Conservation (phyloP, 2,888 invertebrate genomes). For the Lymantria monacha region DNA sequence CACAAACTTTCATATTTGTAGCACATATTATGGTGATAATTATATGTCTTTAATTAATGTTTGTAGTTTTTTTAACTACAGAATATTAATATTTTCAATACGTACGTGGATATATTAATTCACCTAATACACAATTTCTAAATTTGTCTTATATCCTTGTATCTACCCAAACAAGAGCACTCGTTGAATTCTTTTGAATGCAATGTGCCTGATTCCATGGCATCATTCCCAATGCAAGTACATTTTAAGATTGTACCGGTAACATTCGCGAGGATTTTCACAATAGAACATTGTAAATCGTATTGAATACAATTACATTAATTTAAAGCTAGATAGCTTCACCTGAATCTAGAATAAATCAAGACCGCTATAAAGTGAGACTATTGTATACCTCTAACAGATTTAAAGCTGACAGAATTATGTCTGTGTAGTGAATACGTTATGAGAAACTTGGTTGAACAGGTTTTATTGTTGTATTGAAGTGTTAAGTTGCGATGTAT, state of each 20-base stretch:
- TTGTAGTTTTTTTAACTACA: too few species aligned
- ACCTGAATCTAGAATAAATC: slow-evolving; percentile 12
- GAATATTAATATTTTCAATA: too few species aligned
- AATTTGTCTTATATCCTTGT: not conserved
- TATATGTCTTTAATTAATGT: too few species aligned
- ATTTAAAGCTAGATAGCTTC: slow-evolving; percentile 18
- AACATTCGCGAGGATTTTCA: slow-evolving; percentile 16
- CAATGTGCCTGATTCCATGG: slow-evolving; percentile 8
- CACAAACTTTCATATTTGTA: too few species aligned
- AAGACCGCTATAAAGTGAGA: slow-evolving; percentile 1
- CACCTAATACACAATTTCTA: too few species aligned
- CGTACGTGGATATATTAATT: too few species aligned
- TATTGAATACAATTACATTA: slow-evolving; percentile 27
- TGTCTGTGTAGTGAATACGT: too few species aligned
- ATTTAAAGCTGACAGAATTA: slow-evolving; percentile 11
- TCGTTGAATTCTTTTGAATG: slow-evolving; percentile 46
- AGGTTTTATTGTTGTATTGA: too few species aligned
- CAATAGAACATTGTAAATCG: slow-evolving; percentile 17
- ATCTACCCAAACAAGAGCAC: slow-evolving; percentile 27
- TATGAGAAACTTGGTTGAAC: too few species aligned
- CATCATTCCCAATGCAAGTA: slow-evolving; percentile 21
- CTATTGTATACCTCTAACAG: slow-evolving; percentile 20
- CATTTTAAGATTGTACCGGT: slow-evolving; percentile 1
- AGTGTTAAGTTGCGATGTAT: too few species aligned
- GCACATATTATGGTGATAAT: too few species aligned